Evolutionary conservation across 53 echinoderm and acorn worm species (phyloP).

Genomic region (Glandiceps talaboti): DNA sequence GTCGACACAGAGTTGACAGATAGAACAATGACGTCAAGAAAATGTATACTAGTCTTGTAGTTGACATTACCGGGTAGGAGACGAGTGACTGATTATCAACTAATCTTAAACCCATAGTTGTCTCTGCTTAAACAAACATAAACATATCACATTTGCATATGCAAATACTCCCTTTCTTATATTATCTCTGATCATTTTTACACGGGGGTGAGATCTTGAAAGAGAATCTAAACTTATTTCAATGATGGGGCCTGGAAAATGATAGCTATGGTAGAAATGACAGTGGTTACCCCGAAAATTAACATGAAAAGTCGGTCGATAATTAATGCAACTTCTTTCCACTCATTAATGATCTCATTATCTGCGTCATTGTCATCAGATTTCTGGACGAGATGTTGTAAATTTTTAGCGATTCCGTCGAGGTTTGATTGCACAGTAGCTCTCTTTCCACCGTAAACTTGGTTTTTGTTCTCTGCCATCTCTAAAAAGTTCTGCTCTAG

Average conservation of each 20-base stretch:
- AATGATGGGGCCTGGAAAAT: conserved; percentile 44
- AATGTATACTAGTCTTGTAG: too few species aligned
- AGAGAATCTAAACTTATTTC: conserved; percentile 1
- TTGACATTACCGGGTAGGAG: too few species aligned
- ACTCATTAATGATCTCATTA: conserved; percentile 51
- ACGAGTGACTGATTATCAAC: too few species aligned
- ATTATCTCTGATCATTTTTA: too few species aligned
- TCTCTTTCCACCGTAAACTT: conserved; percentile 8
- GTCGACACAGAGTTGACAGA: too few species aligned
- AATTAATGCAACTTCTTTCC: conserved; percentile 69
- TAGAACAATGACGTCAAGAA: too few species aligned
- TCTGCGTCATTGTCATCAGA: conserved; percentile 43
- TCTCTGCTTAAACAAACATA: too few species aligned
- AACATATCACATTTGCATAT: too few species aligned
- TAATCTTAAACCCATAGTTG: too few species aligned
- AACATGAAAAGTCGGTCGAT: conserved; percentile 71
- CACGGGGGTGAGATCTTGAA: background rate
- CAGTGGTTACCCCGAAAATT: conserved; percentile 56
- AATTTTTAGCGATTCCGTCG: background rate
- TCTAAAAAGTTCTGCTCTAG: background rate
- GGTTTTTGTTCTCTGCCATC: background rate
- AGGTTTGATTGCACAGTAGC: background rate
- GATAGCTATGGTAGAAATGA: conserved; percentile 43
- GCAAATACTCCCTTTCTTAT: too few species aligned
- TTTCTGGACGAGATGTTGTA: conserved; percentile 32